These are phyloP conservation scores for Drymonia ruficornis DNA, from an alignment of 2,888 invertebrate species.

Conservation along the genomic window DNA sequence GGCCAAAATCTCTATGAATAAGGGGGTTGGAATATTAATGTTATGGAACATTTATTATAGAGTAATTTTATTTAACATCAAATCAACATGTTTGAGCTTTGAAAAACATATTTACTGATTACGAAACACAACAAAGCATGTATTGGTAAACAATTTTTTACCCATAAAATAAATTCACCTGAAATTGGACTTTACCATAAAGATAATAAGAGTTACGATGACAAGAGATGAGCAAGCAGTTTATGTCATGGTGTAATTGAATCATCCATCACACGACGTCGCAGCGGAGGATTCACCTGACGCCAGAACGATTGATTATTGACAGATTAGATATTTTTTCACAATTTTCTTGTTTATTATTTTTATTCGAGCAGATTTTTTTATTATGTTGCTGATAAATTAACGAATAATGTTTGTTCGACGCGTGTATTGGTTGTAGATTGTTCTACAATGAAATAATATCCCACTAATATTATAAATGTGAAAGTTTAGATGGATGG, in stretches of 20 bases:
- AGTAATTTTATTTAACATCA: not conserved
- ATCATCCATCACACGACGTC: constrained; percentile 42
- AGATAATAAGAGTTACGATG: constrained; percentile 14
- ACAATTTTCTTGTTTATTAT: constrained; percentile 1
- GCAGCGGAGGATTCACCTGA: constrained; percentile 31
- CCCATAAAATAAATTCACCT: constrained; percentile 7
- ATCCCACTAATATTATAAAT: too few species aligned
- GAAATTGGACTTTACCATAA: constrained; percentile 15
- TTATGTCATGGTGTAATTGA: constrained; percentile 41
- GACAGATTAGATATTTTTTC: constrained; percentile 18
- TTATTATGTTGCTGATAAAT: not conserved
- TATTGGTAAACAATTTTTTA: constrained; percentile 27
- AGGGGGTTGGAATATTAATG: too few species aligned
- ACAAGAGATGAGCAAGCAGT: constrained; percentile 18
- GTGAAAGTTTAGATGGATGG: too few species aligned
- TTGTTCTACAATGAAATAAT: too few species aligned
- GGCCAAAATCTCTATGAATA: too few species aligned
- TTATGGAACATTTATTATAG: too few species aligned
- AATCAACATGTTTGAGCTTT: not conserved
- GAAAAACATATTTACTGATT: not conserved
- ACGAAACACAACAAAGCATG: constrained; percentile 39
- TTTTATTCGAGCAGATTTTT: not conserved
- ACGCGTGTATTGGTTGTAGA: too few species aligned
- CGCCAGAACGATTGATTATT: constrained; percentile 39
- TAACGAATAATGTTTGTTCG: not conserved